These are phyloP conservation scores for Ochotona princeps DNA, from an alignment of 2,113 vertebrate genomes.

Conservation along the genomic window DNA sequence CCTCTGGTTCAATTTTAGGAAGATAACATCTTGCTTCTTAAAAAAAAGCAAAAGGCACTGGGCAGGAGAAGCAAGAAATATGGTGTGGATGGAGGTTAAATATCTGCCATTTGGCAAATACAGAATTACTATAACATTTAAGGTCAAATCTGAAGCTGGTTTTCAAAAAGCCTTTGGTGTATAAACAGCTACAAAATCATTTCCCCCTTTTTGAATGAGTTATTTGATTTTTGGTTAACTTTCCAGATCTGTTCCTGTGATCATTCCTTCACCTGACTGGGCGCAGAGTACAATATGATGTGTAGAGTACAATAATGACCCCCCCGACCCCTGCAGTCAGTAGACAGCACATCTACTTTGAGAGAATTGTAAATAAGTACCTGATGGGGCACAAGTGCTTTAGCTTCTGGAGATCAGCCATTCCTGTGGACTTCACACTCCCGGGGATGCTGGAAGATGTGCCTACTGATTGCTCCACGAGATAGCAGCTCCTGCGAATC, in stretches of 20 bases:
- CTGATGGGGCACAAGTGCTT: background rate
- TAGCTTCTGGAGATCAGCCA: background rate
- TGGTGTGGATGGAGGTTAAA: background rate
- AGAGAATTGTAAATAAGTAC: background rate
- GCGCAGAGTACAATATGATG: background rate
- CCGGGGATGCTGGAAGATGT: background rate
- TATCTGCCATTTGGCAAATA: background rate
- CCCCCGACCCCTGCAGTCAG: too few relatives aligned
- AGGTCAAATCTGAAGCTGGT: slow-evolving; percentile 10
- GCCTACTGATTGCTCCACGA: background rate
- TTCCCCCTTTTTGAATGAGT: background rate
- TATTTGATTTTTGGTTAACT: background rate
- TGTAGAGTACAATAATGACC: background rate
- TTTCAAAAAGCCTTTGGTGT: background rate
- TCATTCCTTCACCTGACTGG: background rate
- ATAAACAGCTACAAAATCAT: background rate
- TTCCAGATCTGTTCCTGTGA: background rate
- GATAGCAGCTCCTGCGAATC: too few relatives aligned
- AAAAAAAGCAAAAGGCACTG: background rate
- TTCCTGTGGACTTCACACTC: background rate
- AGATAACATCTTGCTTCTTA: background rate
- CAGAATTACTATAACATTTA: slow-evolving; percentile 5
- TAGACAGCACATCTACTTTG: background rate
- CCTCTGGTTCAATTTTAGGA: background rate
- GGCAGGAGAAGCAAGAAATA: background rate